Base-by-base conservation (phyloP, 2,888 invertebrate species). In the Holacanthella duospinosa region DNA sequence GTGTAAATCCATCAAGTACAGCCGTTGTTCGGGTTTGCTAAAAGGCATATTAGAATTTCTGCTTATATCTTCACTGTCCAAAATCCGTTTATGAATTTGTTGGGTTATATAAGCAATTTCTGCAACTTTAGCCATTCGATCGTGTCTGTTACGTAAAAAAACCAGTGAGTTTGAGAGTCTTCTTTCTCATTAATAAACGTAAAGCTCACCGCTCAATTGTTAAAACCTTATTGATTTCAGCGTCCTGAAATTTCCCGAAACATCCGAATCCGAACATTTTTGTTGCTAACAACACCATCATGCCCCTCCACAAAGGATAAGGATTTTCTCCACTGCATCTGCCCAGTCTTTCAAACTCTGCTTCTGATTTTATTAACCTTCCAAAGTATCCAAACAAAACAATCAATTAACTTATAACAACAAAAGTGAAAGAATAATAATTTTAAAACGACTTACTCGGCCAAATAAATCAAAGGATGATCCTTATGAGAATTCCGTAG, bases 181-280 rank as follows among this genome's bases (percentile, higher is more conserved):
- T n/a, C 24, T 26, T 9, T 55, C 6, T 6, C 43, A 9, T 6
- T 16, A 26, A 25, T n/a, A n/a, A n/a, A n/a, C n/a, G n/a, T n/a
- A n/a, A n/a, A n/a, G n/a, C 60, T 43, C 2, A 64, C 64, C 61
- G 48, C 27, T 64, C 61, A 16, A n/a, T 54, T 1, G 61, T 44
- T 25, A 55, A 28, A n/a, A n/a, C n/a, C 48, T 54, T n/a, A 19
- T 58, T 57, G 1, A 54, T 25, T 59, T 62, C 62, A 2, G 60
- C 65, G 27, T 25, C 25, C 9, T 25, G 26, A 27, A 65, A 25
- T n/a, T 48, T 55, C 29, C 29, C 43, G 16, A 60, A 28, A n/a
- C n/a, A n/a, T n/a, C n/a, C n/a, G 27, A 56, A 56, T 43, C 65
- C 65, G 29, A 54, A 65, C 62, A 62, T 65, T 48, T 65, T 62